Evolutionary conservation across 2,797 vertebrate genomes (phyloP).

Genomic region (Hafferia zeledoni): DNA sequence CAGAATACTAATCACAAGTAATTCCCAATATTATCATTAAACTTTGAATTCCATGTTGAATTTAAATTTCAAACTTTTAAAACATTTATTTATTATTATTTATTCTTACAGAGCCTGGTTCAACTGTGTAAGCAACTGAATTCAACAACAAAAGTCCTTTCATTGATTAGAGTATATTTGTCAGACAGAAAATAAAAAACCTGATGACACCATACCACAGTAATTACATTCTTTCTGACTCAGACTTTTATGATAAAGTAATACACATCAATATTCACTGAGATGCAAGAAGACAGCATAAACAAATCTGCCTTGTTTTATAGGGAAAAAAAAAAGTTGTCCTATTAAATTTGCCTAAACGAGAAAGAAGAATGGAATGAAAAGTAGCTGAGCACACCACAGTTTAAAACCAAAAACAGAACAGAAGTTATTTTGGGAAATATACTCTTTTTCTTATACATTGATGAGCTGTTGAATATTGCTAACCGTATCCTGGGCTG

Average conservation of each 20-base stretch:
- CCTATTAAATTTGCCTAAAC: not conserved
- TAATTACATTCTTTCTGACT: not conserved
- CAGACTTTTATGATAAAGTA: not conserved
- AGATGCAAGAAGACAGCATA: not conserved
- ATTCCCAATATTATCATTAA: not conserved
- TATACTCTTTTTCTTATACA: not conserved
- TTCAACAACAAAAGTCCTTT: not conserved
- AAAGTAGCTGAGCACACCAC: not conserved
- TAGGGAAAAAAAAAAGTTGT: not conserved
- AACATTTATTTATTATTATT: not conserved
- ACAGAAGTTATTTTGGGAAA: not conserved
- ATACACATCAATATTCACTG: not conserved
- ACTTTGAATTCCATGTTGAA: not conserved
- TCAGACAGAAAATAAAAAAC: not conserved
- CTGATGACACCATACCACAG: not conserved
- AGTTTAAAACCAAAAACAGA: not conserved
- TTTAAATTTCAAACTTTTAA: not conserved
- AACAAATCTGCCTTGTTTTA: not conserved
- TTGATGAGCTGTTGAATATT: not conserved
- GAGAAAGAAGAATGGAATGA: not conserved
- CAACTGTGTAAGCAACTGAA: not conserved
- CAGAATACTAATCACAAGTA: not conserved
- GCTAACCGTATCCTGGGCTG: not conserved
- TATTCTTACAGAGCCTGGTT: not conserved
- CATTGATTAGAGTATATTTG: not conserved